Conservation (phyloP, 2,888 invertebrate species). For the Neocrepidodera transversa region DNA sequence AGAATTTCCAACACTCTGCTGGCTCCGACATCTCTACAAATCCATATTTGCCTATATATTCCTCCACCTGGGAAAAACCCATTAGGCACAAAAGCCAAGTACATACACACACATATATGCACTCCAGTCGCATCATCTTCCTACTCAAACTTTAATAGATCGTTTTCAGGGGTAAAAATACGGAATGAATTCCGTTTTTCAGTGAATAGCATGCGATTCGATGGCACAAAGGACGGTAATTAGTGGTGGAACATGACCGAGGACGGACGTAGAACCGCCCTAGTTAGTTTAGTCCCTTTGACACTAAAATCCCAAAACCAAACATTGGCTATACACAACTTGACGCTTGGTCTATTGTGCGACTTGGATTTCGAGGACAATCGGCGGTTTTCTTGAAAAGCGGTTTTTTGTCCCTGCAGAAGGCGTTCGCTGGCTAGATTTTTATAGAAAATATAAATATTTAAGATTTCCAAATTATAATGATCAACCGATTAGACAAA, state of each 20-base stretch:
- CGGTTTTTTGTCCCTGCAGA: background rate
- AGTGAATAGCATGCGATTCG: conserved; percentile 31
- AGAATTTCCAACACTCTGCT: too few species aligned
- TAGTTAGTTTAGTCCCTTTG: conserved; percentile 14
- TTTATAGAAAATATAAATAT: too few species aligned
- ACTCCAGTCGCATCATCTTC: background rate
- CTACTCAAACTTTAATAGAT: conserved; percentile 45
- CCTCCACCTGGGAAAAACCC: conserved; percentile 6
- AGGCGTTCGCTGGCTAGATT: too few species aligned
- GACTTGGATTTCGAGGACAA: background rate
- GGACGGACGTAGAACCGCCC: conserved; percentile 28
- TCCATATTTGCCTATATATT: conserved; percentile 1
- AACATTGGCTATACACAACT: conserved; percentile 7
- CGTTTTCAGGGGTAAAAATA: conserved; percentile 44
- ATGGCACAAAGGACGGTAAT: conserved; percentile 39
- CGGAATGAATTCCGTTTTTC: conserved; percentile 40
- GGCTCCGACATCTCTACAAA: background rate
- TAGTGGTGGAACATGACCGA: conserved; percentile 34
- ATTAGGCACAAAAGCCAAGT: conserved; percentile 7
- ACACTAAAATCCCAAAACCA: conserved; percentile 8
- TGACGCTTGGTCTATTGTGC: conserved; percentile 2
- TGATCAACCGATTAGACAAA: too few species aligned
- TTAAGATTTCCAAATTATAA: too few species aligned
- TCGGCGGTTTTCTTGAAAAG: background rate
- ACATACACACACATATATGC: conserved; percentile 1